Percentiles rank a stretch among this genome's conserved stretches.
These are phyloP conservation scores for Parasteatoda tepidariorum DNA, from an alignment of 1,140 invertebrate genomes.

Conservation along the genomic window DNA sequence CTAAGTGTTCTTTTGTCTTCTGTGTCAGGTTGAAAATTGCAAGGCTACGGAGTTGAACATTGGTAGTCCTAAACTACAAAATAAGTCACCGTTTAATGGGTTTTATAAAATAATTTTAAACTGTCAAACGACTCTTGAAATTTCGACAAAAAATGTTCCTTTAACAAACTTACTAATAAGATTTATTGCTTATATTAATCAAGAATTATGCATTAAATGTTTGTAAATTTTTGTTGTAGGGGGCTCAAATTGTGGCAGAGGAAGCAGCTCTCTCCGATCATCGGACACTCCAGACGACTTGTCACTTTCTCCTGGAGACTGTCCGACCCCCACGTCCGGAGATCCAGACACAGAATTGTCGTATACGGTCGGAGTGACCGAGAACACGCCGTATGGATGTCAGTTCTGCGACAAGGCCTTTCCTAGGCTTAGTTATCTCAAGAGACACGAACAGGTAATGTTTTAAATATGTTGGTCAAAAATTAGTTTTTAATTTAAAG, in stretches of 20 bases:
- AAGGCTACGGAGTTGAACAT: no score
- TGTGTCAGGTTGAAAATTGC: no score
- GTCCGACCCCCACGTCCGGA: conserved; percentile 32
- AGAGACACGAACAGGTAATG: conserved; percentile 92
- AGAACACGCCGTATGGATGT: conserved; percentile 85
- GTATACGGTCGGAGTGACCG: conserved; percentile 77
- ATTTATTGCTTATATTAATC: no score
- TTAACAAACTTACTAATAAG: no score
- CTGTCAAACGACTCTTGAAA: no score
- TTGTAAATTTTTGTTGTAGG: conserved; percentile 7
- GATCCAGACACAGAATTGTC: conserved; percentile 69
- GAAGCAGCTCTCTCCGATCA: conserved; percentile 12
- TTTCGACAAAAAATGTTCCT: no score
- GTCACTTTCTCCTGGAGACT: conserved; percentile 25
- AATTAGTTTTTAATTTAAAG: not conserved
- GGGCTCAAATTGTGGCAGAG: conserved; percentile 19
- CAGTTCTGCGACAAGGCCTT: conserved; percentile 93
- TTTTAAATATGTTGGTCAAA: not conserved
- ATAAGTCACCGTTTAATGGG: no score
- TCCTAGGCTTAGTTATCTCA: conserved; percentile 85
- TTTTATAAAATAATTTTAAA: no score
- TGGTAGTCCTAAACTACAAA: no score
- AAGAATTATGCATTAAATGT: no score
- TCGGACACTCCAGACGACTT: conserved; percentile 51
- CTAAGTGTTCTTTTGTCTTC: no score